Evolutionary conservation across 2,797 vertebrate species (phyloP), one percentile per base, ranked within the genome.

Genomic region (Glossophaga mutica): DNA sequence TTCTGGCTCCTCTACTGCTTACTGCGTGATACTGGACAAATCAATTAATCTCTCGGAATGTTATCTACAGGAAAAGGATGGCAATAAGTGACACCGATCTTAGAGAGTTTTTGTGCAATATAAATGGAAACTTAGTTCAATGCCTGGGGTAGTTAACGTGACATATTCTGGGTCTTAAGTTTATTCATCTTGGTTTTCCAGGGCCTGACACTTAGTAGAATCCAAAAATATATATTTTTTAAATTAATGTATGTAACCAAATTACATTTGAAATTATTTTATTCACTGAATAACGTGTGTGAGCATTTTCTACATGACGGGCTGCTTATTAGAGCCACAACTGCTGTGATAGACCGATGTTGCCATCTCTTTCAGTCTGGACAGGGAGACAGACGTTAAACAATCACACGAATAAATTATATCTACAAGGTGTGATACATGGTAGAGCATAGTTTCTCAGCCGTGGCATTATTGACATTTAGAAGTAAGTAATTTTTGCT

Each of bases 221-320:
- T 65, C n/a, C 34, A 44, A 48, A 88, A 73, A 34, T 46, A 57
- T 22, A 21, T 62, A 29, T 81, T 39, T 39, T 74, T 74, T 37
- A 82, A 94, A 32, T 82, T 14, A 71, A 48, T 55, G 16, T 24
- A 42, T 77, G 2, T 57, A 39, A 93, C 32, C 50, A n/a, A 42
- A 77, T 86, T 89, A 81, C 10, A 90, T 34, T 88, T 68, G 67
- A n/a, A 81, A 81, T 94, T 55, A 12, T 92, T 92, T 95, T 84
- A 55, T 81, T 82, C 73, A 90, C 12, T 50, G 65, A 92, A 76
- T 0, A 8, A 34, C 90, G 32, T 19, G 92, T 81, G 32, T 71
- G 16, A 82, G 34, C 18, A 82, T 10, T 88, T 59, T 32, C 26
- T 26, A 32, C 18, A 62, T 19, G 22, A 9, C 9, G 8, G 26